phyloP scores from a whole-genome alignment of 2,113 vertebrate genomes.

The Saccopteryx bilineata region DNA sequence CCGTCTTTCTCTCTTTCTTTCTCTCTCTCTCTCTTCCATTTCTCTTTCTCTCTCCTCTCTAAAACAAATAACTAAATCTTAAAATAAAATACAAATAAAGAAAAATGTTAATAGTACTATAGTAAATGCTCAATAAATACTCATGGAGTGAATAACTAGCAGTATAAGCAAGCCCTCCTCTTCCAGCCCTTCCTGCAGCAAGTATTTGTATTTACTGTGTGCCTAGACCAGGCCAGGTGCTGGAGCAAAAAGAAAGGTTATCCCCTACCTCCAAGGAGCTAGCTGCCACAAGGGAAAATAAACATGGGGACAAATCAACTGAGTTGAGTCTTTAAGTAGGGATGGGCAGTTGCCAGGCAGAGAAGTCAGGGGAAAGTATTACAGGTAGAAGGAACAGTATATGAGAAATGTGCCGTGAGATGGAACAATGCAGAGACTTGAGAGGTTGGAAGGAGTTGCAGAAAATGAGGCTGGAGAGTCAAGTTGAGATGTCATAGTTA shows the following conservation, averaged over 20 bases:
- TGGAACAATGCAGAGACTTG: neutral
- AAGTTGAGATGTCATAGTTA: accelerated
- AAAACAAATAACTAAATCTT: too few species aligned
- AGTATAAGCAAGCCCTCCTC: neutral
- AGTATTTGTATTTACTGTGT: too few species aligned
- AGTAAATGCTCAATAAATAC: neutral
- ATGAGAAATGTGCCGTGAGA: accelerated
- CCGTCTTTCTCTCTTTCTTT: too few species aligned
- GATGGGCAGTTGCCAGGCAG: neutral
- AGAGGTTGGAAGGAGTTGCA: neutral
- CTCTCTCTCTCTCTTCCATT: too few species aligned
- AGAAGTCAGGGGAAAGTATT: neutral
- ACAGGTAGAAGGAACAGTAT: neutral
- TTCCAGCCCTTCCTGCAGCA: neutral
- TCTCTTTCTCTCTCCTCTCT: too few species aligned
- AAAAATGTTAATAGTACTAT: neutral
- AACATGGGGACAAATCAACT: neutral
- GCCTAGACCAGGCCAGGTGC: neutral
- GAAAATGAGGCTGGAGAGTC: neutral
- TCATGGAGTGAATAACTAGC: accelerated
- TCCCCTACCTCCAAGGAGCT: neutral
- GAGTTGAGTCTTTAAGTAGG: neutral
- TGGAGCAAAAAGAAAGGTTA: neutral
- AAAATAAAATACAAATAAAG: neutral
- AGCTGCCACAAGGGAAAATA: neutral